phyloP scores from a whole-genome alignment of 2,797 vertebrate species.

The Microctenopoma stevenorrisi region DNA sequence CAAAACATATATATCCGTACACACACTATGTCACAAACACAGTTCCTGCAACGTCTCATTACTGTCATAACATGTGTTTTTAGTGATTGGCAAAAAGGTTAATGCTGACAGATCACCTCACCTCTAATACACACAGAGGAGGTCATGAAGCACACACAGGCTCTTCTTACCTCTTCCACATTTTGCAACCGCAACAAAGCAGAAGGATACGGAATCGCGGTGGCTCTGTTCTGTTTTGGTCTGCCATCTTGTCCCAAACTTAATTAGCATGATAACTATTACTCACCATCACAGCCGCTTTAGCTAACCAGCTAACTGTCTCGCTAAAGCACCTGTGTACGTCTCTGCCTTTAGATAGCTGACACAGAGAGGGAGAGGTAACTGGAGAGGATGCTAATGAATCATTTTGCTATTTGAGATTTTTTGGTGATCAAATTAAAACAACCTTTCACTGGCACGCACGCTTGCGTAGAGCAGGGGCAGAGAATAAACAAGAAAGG shows the following conservation, averaged over 20 bases:
- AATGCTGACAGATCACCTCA: constrained; percentile 11
- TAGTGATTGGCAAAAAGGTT: constrained; percentile 12
- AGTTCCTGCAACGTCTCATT: constrained; percentile 9
- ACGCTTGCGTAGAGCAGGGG: constrained; percentile 69
- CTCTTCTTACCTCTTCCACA: constrained; percentile 75
- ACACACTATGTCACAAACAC: constrained; percentile 25
- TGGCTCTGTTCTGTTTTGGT: constrained; percentile 65
- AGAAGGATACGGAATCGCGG: constrained; percentile 69
- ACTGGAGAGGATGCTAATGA: constrained; percentile 59
- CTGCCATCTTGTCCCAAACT: constrained; percentile 72
- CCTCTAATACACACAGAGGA: constrained; percentile 21
- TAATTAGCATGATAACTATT: constrained; percentile 64
- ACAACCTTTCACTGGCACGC: constrained; percentile 84
- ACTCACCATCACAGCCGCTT: constrained; percentile 47
- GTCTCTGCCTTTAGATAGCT: constrained; percentile 39
- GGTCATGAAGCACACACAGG: constrained; percentile 53
- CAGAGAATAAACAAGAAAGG: constrained; percentile 75
- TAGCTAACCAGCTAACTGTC: constrained; percentile 56
- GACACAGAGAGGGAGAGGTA: constrained; percentile 31
- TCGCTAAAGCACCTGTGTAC: constrained; percentile 44
- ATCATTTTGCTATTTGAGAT: constrained; percentile 79
- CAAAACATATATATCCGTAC: constrained; percentile 69
- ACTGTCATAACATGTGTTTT: constrained; percentile 17
- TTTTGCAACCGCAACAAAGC: constrained; percentile 79
- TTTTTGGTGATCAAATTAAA: constrained; percentile 83